These are phyloP conservation scores for Pygocentrus nattereri DNA, from an alignment of 2,797 vertebrate species.

Conservation along the genomic window DNA sequence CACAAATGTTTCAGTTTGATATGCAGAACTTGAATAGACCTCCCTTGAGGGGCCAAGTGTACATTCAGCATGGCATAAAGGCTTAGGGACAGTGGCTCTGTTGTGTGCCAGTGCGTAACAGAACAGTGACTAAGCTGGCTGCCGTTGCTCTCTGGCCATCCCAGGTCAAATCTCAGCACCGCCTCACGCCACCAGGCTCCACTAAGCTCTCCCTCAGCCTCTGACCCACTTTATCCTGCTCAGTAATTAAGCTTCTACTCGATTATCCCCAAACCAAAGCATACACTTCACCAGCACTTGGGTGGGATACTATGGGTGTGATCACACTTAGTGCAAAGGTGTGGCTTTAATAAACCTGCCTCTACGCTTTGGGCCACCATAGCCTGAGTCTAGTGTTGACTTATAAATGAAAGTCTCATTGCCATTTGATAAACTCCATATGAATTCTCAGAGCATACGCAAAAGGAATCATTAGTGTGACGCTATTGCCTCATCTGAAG, in stretches of 20 bases:
- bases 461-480: conserved; percentile 22
- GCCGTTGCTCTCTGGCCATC: background rate
- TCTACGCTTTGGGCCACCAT: conserved; percentile 20
- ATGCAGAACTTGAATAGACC: background rate
- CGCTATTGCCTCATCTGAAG: conserved; percentile 1
- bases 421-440: conserved; percentile 43
- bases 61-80: conserved; percentile 2
- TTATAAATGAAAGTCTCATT: conserved; percentile 45
- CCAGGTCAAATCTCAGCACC: conserved; percentile 22
- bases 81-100: background rate
- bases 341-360: background rate
- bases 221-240: conserved; percentile 17
- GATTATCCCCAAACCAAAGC: conserved; percentile 7
- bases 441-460: conserved; percentile 21
- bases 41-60: background rate
- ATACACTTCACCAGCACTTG: background rate
- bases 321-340: background rate
- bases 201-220: conserved; percentile 3
- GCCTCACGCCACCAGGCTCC: conserved; percentile 21
- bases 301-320: background rate
- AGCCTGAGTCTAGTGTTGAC: conserved; percentile 29
- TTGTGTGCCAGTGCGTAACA: conserved; percentile 2
- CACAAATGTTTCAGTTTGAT: background rate
- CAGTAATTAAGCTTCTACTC: conserved; percentile 7
- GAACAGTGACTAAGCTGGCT: conserved; percentile 6